Base-by-base conservation (phyloP, 30 jellyfish, hydroid and myxozoan species). In the Chironex yamaguchii region DNA sequence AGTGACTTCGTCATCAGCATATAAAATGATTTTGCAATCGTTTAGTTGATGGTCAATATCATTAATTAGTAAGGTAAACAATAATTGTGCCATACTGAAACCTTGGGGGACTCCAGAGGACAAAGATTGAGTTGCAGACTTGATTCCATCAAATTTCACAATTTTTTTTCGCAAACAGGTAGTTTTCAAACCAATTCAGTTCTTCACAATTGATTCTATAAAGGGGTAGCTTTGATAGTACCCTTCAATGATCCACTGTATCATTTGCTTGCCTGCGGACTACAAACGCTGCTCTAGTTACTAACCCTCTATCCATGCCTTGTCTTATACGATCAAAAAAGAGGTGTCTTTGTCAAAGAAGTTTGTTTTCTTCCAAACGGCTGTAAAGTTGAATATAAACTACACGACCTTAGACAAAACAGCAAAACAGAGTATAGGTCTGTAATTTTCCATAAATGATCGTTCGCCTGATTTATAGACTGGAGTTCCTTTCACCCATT, bases 41-140 rank as follows among this genome's bases (percentile, higher is more conserved):
- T 6, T 17, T 6, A 42, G 9, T 42, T 42, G 58, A 42, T 9
- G 9, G 58, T 42, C 17, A 6, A 67, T 67, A 67, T 67, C 80
- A 29, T 67, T 67, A 20, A 67, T 67, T 11, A 11, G 31, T 4
- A 67, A 14, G 23, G 31, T 14, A 67, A 67, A n/a, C 67, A 67
- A 22, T 11, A 67, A 24, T 4, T 25, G 67, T 11, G 69, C 80
- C 4, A 67, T 9, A 29, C 23, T 67, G 23, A 67, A 67, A 17
- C 80, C 80, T 29, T 67, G 80, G 9, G 80, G 80, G 12, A 67
- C 80, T 17, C 80, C 9, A n/a, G n/a, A n/a, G n/a, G n/a, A n/a
- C n/a, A n/a, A n/a, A n/a, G n/a, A n/a, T n/a, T n/a, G n/a, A n/a
- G n/a, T n/a, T n/a, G n/a, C n/a, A n/a, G n/a, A n/a, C n/a, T n/a